Conservation (phyloP, 2,113 vertebrate genomes). For the Turnix velox region DNA sequence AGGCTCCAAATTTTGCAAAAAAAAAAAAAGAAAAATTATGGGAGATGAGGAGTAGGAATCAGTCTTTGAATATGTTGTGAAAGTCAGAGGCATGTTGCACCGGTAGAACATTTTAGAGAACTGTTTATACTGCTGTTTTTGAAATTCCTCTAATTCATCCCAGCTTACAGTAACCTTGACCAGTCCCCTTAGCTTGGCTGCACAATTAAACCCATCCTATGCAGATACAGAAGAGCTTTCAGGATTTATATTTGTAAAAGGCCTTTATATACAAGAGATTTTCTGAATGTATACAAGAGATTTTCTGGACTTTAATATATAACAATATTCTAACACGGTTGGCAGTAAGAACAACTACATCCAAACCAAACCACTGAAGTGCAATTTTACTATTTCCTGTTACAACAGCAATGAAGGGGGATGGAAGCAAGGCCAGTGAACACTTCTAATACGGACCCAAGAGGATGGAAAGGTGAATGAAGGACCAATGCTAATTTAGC, state of each 20-base stretch:
- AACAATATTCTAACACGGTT: neutral
- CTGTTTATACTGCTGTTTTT: neutral
- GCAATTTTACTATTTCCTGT: neutral
- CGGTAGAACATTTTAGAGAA: neutral
- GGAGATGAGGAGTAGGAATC: neutral
- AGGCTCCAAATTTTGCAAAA: neutral
- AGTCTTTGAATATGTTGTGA: neutral
- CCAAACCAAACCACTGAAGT: neutral
- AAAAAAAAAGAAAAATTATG: neutral
- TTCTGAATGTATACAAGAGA: neutral
- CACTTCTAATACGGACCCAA: neutral
- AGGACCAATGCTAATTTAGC: neutral
- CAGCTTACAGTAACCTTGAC: neutral
- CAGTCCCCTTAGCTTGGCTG: neutral
- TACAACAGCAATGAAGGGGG: neutral
- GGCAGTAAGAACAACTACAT: neutral
- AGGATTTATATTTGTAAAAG: neutral
- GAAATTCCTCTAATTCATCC: neutral
- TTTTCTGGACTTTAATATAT: neutral
- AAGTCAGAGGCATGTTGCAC: neutral
- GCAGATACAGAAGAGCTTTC: neutral
- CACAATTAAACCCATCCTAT: neutral
- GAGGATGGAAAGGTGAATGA: neutral
- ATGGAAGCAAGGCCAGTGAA: neutral
- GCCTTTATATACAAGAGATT: neutral